These are phyloP conservation scores for Cephus sareptanus DNA, from an alignment of 2,888 invertebrate species.

Conservation along the genomic window DNA sequence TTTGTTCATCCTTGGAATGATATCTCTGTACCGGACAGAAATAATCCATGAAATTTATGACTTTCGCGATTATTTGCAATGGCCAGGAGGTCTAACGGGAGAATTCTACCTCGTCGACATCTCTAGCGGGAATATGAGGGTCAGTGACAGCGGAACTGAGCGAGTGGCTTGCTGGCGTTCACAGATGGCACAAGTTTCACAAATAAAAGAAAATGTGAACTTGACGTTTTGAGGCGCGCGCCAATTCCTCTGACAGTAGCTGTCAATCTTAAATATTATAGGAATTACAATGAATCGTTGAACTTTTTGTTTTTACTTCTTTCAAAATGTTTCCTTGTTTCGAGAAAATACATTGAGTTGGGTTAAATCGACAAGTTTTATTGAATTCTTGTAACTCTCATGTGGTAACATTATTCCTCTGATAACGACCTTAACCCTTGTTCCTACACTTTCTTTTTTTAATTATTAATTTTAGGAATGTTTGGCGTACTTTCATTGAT, in stretches of 20 bases:
- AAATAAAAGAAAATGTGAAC: constrained; percentile 37
- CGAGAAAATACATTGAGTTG: not conserved
- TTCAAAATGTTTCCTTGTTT: not conserved
- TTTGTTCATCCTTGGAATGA: not conserved
- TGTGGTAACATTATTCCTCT: not conserved
- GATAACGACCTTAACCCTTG: not conserved
- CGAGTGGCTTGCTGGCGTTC: constrained; percentile 37
- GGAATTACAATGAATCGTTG: not conserved
- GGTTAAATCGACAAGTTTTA: not conserved
- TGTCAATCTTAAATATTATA: not conserved
- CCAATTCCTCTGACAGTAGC: constrained; percentile 22
- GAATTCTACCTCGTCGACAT: constrained; percentile 12
- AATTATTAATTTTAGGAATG: not conserved
- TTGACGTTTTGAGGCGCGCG: constrained; percentile 41
- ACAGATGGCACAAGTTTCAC: constrained; percentile 59
- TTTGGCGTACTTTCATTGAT: not conserved
- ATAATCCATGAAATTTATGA: not conserved
- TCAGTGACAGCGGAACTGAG: constrained; percentile 43
- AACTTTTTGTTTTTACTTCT: not conserved
- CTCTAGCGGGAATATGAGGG: constrained; percentile 46
- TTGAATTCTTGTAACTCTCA: not conserved
- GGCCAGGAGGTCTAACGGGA: not conserved
- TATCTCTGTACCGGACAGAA: not conserved
- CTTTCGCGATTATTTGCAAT: not conserved
- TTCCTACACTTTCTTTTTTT: not conserved